Conservation (phyloP, 2,113 vertebrate species). For the Aplodontia rufa region DNA sequence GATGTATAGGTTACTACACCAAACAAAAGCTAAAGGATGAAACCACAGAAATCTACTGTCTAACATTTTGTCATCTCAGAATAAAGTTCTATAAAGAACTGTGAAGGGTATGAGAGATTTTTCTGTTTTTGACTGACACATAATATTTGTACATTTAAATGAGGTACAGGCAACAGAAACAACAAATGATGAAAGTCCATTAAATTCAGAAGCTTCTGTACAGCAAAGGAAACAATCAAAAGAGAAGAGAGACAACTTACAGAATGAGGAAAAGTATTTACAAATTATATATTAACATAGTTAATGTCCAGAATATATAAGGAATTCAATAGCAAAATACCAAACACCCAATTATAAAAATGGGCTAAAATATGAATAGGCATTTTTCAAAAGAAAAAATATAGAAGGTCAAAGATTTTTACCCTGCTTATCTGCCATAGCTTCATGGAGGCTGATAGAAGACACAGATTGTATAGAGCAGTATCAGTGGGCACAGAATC, state of each 20-base stretch:
- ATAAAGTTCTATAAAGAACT: neutral
- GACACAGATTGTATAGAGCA: neutral
- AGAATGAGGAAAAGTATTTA: neutral
- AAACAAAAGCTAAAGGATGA: neutral
- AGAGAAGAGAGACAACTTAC: neutral
- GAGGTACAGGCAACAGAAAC: neutral
- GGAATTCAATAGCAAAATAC: neutral
- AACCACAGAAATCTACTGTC: neutral
- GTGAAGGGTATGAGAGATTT: neutral
- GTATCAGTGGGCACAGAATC: neutral
- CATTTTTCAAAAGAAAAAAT: neutral
- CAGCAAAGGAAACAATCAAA: neutral
- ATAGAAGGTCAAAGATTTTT: neutral
- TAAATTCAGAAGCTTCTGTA: neutral
- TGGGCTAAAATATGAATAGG: neutral
- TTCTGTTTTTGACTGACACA: neutral
- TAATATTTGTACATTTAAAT: neutral
- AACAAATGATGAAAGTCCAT: neutral
- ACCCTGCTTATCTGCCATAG: neutral
- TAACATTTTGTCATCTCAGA: neutral
- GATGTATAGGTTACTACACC: neutral
- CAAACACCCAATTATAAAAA: neutral
- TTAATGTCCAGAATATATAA: neutral
- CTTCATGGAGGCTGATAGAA: neutral
- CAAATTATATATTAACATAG: neutral